phyloP scores from a whole-genome alignment of 2,888 invertebrate species.

The Parochlus steinenii region DNA sequence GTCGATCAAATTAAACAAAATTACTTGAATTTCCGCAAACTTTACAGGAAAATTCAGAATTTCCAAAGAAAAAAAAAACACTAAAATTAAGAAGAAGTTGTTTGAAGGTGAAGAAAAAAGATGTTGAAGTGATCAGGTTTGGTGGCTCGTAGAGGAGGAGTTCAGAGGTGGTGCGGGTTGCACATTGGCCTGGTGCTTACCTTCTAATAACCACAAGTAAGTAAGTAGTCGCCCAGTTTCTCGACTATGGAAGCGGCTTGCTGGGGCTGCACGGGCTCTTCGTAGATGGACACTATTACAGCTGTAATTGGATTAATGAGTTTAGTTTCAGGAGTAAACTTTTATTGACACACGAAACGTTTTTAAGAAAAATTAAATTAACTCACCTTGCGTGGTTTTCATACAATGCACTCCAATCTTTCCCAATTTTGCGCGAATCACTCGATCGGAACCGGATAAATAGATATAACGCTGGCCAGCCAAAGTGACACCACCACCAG shows the following conservation, averaged over 20 bases:
- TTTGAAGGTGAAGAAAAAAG: no score
- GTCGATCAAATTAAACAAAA: no score
- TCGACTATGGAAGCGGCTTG: conserved; percentile 93
- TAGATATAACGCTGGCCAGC: conserved; percentile 88
- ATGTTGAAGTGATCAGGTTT: no score
- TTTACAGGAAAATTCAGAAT: no score
- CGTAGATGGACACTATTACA: conserved; percentile 85
- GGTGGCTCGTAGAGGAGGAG: no score
- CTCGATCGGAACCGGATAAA: conserved; percentile 85
- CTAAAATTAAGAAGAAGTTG: no score
- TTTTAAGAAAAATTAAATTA: conserved; percentile 4
- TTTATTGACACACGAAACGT: neutral
- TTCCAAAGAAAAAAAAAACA: no score
- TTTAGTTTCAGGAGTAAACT: conserved; percentile 2
- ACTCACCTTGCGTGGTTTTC: conserved; percentile 82
- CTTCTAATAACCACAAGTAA: conserved; percentile 91
- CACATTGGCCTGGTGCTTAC: conserved; percentile 19
- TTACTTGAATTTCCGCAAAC: no score
- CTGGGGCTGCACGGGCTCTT: conserved; percentile 92
- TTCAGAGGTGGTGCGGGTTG: no score
- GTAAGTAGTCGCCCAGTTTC: conserved; percentile 94
- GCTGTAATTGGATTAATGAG: conserved; percentile 42
- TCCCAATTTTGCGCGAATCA: conserved; percentile 84
- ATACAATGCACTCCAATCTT: conserved; percentile 91
- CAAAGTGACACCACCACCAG: conserved; percentile 81